A percentile compares a stretch with the other conserved stretches of the same genome.
Conservation (phyloP, 2,888 invertebrate genomes). For the Eurytoma californica region DNA sequence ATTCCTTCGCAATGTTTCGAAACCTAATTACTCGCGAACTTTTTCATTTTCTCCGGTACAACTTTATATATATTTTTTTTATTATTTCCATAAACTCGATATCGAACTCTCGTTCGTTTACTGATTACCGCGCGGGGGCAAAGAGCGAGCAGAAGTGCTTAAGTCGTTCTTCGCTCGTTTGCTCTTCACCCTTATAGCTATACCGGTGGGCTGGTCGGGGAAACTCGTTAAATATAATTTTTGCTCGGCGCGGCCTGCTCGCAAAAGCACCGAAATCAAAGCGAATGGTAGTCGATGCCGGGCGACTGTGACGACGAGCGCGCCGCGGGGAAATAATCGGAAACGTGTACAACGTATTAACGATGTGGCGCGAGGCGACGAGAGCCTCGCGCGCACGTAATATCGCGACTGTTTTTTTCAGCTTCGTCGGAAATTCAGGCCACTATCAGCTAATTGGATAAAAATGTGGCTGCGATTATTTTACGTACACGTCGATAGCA, state of each 20-base stretch:
- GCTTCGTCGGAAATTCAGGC: constrained; percentile 12
- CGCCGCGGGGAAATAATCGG: constrained; percentile 59
- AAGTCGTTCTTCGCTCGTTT: constrained; percentile 40
- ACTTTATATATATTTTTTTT: neutral
- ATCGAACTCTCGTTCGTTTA: constrained; percentile 44
- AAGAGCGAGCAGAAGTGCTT: constrained; percentile 32
- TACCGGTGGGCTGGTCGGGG: neutral
- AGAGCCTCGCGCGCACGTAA: constrained; percentile 2
- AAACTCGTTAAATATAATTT: constrained; percentile 35
- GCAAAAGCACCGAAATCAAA: constrained; percentile 46
- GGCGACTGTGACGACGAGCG: constrained; percentile 10
- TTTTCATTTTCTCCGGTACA: constrained; percentile 14
- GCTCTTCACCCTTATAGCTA: constrained; percentile 25
- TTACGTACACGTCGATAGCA: no score
- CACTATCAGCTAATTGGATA: constrained; percentile 58
- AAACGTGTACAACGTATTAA: constrained; percentile 56
- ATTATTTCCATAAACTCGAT: constrained; percentile 26
- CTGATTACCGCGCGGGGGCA: constrained; percentile 27
- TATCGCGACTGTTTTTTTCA: constrained; percentile 7
- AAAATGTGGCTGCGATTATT: no score
- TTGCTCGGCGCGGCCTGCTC: constrained; percentile 19
- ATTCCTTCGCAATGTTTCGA: neutral
- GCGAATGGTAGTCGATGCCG: constrained; percentile 17
- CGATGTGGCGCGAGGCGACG: constrained; percentile 56
- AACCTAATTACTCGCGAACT: constrained; percentile 41